Evolutionary conservation across 2,888 invertebrate genomes (phyloP).

Genomic region (Idaea biselata): DNA sequence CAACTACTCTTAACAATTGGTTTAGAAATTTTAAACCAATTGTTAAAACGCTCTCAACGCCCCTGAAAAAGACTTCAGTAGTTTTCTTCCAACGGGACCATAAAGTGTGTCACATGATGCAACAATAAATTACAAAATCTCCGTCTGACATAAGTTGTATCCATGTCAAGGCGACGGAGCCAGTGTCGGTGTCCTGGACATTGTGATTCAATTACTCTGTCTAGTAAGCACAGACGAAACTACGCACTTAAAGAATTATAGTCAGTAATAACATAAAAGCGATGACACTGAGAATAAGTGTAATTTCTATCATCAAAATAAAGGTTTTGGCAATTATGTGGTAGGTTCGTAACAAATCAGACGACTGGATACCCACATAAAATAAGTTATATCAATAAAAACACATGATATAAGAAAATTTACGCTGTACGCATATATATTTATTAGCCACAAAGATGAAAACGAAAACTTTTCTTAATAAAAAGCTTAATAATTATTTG

Average conservation of each 20-base stretch:
- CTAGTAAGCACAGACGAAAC: constrained; percentile 23
- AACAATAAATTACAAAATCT: neutral
- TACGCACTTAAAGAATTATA: neutral
- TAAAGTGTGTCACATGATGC: neutral
- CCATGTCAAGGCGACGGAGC: constrained; percentile 31
- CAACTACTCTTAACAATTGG: too few relatives aligned
- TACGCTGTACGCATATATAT: too few relatives aligned
- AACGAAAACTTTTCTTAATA: too few relatives aligned
- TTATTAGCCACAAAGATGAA: too few relatives aligned
- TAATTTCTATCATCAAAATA: neutral
- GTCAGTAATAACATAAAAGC: neutral
- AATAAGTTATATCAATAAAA: too few relatives aligned
- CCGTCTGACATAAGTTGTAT: constrained; percentile 18
- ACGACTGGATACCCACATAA: too few relatives aligned
- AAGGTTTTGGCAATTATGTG: too few relatives aligned
- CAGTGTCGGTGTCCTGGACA: constrained; percentile 35
- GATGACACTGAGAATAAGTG: neutral
- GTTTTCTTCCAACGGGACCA: neutral
- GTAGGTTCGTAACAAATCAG: too few relatives aligned
- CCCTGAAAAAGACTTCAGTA: neutral
- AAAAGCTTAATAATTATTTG: too few relatives aligned
- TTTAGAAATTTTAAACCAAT: too few relatives aligned
- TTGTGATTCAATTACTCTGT: constrained; percentile 52
- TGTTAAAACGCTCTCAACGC: neutral
- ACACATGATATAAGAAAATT: too few relatives aligned